Evolutionary conservation across 2,797 vertebrate genomes (phyloP).

Genomic region (Carapus acus): DNA sequence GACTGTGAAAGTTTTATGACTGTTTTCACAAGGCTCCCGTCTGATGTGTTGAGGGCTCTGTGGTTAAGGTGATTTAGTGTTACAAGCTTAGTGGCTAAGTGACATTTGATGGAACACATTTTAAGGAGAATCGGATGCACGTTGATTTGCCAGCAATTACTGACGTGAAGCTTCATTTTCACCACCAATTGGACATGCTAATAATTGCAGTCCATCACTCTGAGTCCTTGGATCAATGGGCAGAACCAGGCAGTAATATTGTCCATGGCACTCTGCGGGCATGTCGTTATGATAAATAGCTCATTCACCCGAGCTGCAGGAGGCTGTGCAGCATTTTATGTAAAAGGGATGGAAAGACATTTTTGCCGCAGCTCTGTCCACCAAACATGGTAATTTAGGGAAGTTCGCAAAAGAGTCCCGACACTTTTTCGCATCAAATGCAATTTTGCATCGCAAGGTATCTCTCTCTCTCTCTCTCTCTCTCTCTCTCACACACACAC

Average conservation of each 20-base stretch:
- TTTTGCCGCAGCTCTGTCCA: conserved; percentile 43
- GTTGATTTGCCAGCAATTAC: conserved; percentile 37
- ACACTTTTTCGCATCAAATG: no score
- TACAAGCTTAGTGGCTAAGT: conserved; percentile 28
- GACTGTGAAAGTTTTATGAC: background rate
- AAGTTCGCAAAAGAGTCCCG: no score
- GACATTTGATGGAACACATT: conserved; percentile 36
- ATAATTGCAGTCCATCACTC: conserved; percentile 55
- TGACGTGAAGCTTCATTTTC: conserved; percentile 41
- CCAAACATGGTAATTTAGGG: no score
- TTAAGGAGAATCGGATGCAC: conserved; percentile 30
- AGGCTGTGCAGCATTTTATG: conserved; percentile 34
- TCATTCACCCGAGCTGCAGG: conserved; percentile 55
- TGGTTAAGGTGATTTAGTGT: conserved; percentile 35
- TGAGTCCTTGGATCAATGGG: conserved; percentile 45
- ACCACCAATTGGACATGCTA: conserved; percentile 50
- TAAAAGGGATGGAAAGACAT: conserved; percentile 34
- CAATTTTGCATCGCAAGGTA: no score
- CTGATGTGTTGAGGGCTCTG: background rate
- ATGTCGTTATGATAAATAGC: conserved; percentile 67
- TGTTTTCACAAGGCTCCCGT: background rate
- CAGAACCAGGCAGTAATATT: conserved; percentile 33
- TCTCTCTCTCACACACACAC: no score
- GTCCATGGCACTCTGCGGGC: conserved; percentile 35
- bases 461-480: no score